Percentiles rank a stretch among this genome's conserved stretches.
These are phyloP conservation scores for Serrognathus titanus DNA, from an alignment of 2,888 invertebrate species.

Conservation along the genomic window DNA sequence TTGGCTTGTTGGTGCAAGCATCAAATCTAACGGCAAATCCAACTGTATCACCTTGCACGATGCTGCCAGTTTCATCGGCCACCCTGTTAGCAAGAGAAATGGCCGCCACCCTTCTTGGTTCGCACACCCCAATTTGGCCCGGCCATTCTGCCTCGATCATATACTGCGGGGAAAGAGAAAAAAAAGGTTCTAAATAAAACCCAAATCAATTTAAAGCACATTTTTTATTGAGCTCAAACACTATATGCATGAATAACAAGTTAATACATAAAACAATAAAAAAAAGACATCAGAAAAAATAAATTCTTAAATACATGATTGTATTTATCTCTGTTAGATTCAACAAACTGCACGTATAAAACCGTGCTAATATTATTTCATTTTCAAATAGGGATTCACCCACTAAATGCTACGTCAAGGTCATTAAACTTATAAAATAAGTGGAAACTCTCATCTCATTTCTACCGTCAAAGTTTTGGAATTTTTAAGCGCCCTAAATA, in stretches of 20 bases:
- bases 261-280: background rate
- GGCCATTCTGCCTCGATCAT: slow-evolving; percentile 84
- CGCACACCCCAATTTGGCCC: slow-evolving; percentile 83
- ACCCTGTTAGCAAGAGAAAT: slow-evolving; percentile 84
- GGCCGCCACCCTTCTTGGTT: slow-evolving; percentile 88
- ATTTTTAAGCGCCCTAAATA: too few relatives aligned
- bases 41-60: slow-evolving; percentile 68
- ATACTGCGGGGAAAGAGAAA: slow-evolving; percentile 60
- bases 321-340: too few relatives aligned
- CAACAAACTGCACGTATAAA: too few relatives aligned
- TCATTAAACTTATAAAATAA: too few relatives aligned
- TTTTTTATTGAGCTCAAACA: slow-evolving; percentile 21
- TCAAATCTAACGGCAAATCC: slow-evolving; percentile 87
- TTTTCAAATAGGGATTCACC: too few relatives aligned
- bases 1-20: slow-evolving; percentile 61
- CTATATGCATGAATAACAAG: slow-evolving; percentile 10
- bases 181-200: slow-evolving; percentile 11
- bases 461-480: too few relatives aligned
- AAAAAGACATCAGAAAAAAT: too few relatives aligned
- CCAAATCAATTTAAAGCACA: slow-evolving; percentile 13
- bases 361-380: too few relatives aligned
- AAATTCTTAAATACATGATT: too few relatives aligned
- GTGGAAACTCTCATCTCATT: too few relatives aligned
- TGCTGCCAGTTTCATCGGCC: slow-evolving; percentile 78
- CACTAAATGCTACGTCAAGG: too few relatives aligned